These are phyloP conservation scores for Pentamera pediparva DNA, from an alignment of 53 echinoderm and acorn worm genomes.

Conservation along the genomic window DNA sequence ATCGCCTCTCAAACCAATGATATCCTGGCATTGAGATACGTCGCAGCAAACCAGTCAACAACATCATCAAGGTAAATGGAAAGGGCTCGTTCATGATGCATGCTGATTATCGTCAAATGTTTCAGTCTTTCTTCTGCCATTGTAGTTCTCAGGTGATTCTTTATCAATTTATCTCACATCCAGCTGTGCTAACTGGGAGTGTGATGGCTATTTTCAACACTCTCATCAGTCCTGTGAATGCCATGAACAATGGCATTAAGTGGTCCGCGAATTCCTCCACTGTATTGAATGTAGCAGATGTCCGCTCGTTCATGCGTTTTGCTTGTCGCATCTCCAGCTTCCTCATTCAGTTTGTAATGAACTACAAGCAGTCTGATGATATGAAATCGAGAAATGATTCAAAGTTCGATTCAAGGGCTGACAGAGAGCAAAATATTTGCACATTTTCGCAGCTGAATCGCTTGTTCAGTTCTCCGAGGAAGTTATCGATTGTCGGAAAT, in stretches of 20 bases:
- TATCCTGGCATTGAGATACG: neutral
- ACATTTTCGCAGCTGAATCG: constrained; percentile 35
- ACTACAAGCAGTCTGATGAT: constrained; percentile 27
- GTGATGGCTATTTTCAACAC: neutral
- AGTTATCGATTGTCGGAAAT: constrained; percentile 14
- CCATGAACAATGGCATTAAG: constrained; percentile 16
- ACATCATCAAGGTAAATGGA: constrained; percentile 13
- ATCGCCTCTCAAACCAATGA: too few relatives aligned
- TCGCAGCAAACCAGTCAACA: constrained; percentile 1
- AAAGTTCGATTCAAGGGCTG: constrained; percentile 34
- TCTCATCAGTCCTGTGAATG: neutral
- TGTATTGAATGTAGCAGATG: neutral
- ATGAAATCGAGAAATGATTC: constrained; percentile 16
- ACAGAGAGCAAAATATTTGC: constrained; percentile 25
- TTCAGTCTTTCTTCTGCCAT: constrained; percentile 2
- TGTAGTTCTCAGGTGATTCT: constrained; percentile 16
- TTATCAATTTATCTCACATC: constrained; percentile 5
- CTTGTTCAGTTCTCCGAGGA: constrained; percentile 33
- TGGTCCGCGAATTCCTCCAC: constrained; percentile 31
- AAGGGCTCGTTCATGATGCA: constrained; percentile 17
- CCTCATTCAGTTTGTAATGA: constrained; percentile 36
- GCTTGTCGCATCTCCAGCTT: constrained; percentile 30
- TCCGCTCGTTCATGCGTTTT: constrained; percentile 16
- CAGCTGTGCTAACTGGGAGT: constrained; percentile 7
- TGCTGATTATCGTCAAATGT: neutral